Evolutionary conservation across 30 jellyfish, hydroid and myxozoan genomes (phyloP).

Genomic region (Calvadosia cruxmelitensis): DNA sequence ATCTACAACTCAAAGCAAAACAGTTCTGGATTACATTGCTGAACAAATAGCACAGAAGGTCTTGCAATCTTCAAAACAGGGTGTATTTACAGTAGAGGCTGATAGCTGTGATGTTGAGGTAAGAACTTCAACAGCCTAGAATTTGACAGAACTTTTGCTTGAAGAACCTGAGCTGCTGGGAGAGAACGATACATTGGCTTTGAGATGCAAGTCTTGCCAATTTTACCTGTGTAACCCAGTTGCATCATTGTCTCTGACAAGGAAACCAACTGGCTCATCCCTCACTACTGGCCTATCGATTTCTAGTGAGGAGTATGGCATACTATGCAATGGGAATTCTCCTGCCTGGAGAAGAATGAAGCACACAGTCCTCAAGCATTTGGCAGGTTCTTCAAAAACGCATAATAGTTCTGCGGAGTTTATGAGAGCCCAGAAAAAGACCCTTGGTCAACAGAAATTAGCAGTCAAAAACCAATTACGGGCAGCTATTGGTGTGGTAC

Average conservation of each 20-base stretch:
- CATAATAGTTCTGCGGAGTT: neutral
- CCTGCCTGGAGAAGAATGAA: neutral
- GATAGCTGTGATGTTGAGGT: neutral
- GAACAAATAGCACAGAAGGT: slow-evolving; percentile 7
- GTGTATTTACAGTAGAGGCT: neutral
- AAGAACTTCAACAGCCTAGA: neutral
- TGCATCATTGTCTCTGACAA: slow-evolving; percentile 1
- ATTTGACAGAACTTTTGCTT: neutral
- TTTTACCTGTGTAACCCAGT: slow-evolving; percentile 3
- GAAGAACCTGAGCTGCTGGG: slow-evolving; percentile 8
- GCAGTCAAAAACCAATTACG: slow-evolving; percentile 12
- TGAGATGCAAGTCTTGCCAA: slow-evolving; percentile 12
- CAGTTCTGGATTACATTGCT: slow-evolving; percentile 6
- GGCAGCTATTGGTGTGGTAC: slow-evolving; percentile 11
- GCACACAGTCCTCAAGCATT: neutral
- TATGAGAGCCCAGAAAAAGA: neutral
- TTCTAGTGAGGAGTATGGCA: neutral
- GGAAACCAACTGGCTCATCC: slow-evolving; percentile 6
- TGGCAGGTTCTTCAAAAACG: slow-evolving; percentile 2
- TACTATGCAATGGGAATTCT: slow-evolving; percentile 1
- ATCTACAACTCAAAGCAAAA: neutral
- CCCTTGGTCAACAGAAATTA: neutral
- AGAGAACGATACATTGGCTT: slow-evolving; percentile 2
- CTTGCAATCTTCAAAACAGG: neutral
- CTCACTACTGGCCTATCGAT: neutral